Base-by-base conservation (phyloP, 2,113 vertebrate species). In the Drymodes brunneopygia region DNA sequence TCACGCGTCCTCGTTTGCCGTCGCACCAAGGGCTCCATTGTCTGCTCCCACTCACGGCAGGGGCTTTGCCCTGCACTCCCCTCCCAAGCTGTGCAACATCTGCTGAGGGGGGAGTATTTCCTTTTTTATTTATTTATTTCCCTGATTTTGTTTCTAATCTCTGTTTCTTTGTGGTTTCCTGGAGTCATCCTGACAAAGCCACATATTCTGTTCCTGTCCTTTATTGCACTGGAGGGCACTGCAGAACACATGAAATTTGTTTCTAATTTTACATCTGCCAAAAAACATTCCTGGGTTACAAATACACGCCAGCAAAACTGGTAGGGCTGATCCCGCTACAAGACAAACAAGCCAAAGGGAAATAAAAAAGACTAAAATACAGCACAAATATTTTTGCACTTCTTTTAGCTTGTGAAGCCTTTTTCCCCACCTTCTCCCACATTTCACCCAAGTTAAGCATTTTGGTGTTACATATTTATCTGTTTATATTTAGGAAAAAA, bases 211-310 rank as follows among this genome's bases (percentile, higher is more conserved):
- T 98, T 98, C 97, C 98, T 98, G 97, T 98, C 98, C 98, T 98
- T 95, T 96, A 94, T 96, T 98, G 97, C 94, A 96, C 97, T 86
- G 97, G 98, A 98, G 98, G 98, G 98, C 98, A 98, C 94, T 95
- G 85, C 96, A 98, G 98, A 98, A 98, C 98, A 98, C 98, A 98
- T 97, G 95, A 98, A 98, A 99, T 99, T 99, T 99, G 98, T 99
- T 98, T 99, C 99, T 98, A 99, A 99, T 99, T 99, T 99, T 98
- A 98, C 95, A 95, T 98, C 98, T 98, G 98, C 98, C 98, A 96
- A 95, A 97, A 96, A 96, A 96, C 94, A 98, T 98, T 98, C 97
- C 97, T 94, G 95, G 97, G 97, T 97, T 98, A 98, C 98, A 98
- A 98, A 98, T 97, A 96, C 98, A 98, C 25, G 70, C 95, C 97